Base-by-base conservation (phyloP, 1,140 invertebrate species). In the Geopemphigus sp. region DNA sequence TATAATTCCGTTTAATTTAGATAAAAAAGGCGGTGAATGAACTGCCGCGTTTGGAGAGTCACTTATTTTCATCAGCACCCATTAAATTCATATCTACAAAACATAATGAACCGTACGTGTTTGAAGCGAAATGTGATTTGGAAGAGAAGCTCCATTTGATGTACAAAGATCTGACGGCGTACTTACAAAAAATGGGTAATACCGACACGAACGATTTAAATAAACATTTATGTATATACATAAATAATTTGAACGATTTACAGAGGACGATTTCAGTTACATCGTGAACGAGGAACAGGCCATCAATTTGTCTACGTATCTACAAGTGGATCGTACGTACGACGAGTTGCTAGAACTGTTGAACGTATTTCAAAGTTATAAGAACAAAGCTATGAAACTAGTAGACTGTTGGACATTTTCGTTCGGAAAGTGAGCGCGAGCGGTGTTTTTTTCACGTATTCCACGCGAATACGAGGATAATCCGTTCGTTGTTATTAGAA, bases 41-140 rank as follows among this genome's bases (percentile, higher is more conserved):
- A 22, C 83, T 89, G 61, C 84, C 85, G 53, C 81, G 87, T 1
- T 81, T 89, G 47, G 87, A 88, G 61, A 85, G 84, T 0, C 85
- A 85, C 82, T 82, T 86, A 15, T 84, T 85, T 82, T 47, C 80
- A 0, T 39, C 81, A 0, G 81, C 54, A 47, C 15, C 19, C 10
- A 45, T 17, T 14, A 83, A 85, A 29, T 84, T 83, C 68, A 80
- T 87, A 0, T 83, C 83, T 32, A 84, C 86, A 8, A 83, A 84
- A 57, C 81, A 85, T 68, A 83, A 83, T 64, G 82, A 84, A 0
- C 82, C 82, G 39, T 87, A 85, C 54, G 64, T 86, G 0, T 81
- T 82, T 10, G 82, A 85, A 63, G 82, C 84, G 78, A 82, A 85
- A 83, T 0, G 72, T 81, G 39, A 82, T 80, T 82, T 88, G 0